phyloP scores from a whole-genome alignment of 2,888 invertebrate genomes.

The Microctonus aethiopoides region DNA sequence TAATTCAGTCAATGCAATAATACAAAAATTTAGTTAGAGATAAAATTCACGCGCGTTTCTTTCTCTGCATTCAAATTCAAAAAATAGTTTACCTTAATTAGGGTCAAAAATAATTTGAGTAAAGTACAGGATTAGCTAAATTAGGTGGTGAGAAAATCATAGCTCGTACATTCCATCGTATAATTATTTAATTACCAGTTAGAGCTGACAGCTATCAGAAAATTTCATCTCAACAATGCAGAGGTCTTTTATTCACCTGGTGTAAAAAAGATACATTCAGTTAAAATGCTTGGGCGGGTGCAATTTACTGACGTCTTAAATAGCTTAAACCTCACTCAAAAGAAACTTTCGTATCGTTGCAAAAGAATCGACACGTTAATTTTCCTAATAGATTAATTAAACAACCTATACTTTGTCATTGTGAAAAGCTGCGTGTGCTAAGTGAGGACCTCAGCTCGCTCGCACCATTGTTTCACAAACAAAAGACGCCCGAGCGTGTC shows the following conservation, averaged over 20 bases:
- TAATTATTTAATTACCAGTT: constrained; percentile 43
- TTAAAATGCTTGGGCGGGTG: constrained; percentile 16
- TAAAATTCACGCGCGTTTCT: not conserved
- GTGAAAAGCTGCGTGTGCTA: constrained; percentile 54
- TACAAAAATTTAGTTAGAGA: not conserved
- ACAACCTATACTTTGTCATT: constrained; percentile 45
- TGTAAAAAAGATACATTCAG: not conserved
- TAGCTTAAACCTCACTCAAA: constrained; percentile 21
- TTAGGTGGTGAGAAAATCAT: constrained; percentile 39
- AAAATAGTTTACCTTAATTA: not conserved
- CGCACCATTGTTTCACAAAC: constrained; percentile 66
- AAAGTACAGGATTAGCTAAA: constrained; percentile 25
- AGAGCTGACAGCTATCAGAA: constrained; percentile 26
- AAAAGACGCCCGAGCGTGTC: constrained; percentile 60
- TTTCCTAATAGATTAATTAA: constrained; percentile 65
- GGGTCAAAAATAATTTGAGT: not conserved
- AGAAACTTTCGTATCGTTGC: constrained; percentile 29
- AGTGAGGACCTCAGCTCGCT: constrained; percentile 55
- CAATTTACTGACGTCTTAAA: constrained; percentile 30
- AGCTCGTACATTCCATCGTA: constrained; percentile 18
- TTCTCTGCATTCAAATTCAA: not conserved
- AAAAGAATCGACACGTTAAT: constrained; percentile 51
- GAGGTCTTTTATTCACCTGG: not conserved
- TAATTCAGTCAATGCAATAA: too few species aligned
- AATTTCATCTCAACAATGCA: constrained; percentile 10